Percentiles rank a stretch among this genome's conserved stretches.
phyloP scores from a whole-genome alignment of 1,140 invertebrate species.

The Portunus trituberculatus region DNA sequence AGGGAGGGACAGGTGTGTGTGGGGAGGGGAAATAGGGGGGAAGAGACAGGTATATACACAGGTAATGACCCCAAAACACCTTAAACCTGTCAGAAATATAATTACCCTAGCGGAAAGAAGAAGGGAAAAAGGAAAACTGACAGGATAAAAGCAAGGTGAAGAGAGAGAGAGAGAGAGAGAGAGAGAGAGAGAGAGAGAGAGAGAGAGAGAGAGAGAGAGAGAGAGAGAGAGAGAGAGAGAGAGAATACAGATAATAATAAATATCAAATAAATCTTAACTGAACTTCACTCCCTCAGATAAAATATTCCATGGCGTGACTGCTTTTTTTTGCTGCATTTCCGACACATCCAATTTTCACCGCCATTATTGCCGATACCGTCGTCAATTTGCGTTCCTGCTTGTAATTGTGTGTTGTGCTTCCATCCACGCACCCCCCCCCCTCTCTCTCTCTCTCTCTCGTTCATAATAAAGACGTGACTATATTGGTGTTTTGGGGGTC shows the following conservation, averaged over 20 bases:
- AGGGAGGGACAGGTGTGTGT: no score
- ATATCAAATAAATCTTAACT: no score
- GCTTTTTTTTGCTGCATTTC: no score
- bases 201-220: not conserved
- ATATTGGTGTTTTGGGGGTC: no score
- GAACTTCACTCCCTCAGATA: no score
- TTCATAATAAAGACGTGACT: not conserved
- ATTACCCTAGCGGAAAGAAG: no score
- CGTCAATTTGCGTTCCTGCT: not conserved
- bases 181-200: not conserved
- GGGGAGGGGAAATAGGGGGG: no score
- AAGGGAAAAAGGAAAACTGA: no score
- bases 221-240: not conserved
- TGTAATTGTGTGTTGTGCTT: not conserved
- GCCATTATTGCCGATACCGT: not conserved
- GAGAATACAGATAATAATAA: not conserved
- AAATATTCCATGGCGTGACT: no score
- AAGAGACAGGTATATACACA: slow-evolving; percentile 2
- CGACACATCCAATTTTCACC: not conserved
- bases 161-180: not conserved
- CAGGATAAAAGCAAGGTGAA: no score
- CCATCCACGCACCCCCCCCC: not conserved
- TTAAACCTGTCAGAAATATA: not conserved
- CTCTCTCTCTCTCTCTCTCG: not conserved
- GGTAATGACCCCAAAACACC: not conserved